phyloP scores from a whole-genome alignment of 2,113 vertebrate species.

The Maccullochella peelii region DNA sequence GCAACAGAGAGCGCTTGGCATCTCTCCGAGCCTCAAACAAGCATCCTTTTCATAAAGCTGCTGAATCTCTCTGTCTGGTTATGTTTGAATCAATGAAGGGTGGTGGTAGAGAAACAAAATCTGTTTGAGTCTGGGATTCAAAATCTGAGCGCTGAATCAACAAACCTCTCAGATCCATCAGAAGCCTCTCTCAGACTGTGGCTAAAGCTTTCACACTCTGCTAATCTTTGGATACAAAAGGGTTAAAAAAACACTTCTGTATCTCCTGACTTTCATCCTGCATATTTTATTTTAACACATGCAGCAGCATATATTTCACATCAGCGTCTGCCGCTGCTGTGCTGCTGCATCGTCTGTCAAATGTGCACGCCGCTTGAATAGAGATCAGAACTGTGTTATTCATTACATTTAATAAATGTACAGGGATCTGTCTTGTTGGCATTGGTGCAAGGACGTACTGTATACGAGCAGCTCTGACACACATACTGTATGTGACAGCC shows the following conservation, averaged over 20 bases:
- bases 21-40: slow-evolving; percentile 3
- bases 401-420: slow-evolving; percentile 42
- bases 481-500: background rate
- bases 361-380: slow-evolving; percentile 34
- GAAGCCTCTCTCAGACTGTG: background rate
- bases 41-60: slow-evolving; percentile 11
- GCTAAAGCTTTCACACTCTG: slow-evolving; percentile 4
- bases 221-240: slow-evolving; percentile 18
- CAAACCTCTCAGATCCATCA: background rate
- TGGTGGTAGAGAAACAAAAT: slow-evolving; percentile 17
- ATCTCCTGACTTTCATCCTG: slow-evolving; percentile 55
- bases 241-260: slow-evolving; percentile 47
- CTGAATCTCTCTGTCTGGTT: slow-evolving; percentile 17
- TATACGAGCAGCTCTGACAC: background rate
- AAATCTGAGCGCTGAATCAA: slow-evolving; percentile 11
- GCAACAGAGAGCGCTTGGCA: slow-evolving; percentile 14
- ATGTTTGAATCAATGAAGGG: slow-evolving; percentile 27
- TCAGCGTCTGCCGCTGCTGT: slow-evolving; percentile 41
- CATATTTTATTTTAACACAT: slow-evolving; percentile 72
- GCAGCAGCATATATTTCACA: slow-evolving; percentile 61
- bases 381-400: slow-evolving; percentile 55
- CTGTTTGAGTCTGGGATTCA: slow-evolving; percentile 5
- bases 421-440: slow-evolving; percentile 17
- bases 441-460: slow-evolving; percentile 28
- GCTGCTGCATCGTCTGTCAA: slow-evolving; percentile 54